These are phyloP conservation scores for Hyposoter didymator DNA, from an alignment of 2,888 invertebrate genomes.

Conservation along the genomic window DNA sequence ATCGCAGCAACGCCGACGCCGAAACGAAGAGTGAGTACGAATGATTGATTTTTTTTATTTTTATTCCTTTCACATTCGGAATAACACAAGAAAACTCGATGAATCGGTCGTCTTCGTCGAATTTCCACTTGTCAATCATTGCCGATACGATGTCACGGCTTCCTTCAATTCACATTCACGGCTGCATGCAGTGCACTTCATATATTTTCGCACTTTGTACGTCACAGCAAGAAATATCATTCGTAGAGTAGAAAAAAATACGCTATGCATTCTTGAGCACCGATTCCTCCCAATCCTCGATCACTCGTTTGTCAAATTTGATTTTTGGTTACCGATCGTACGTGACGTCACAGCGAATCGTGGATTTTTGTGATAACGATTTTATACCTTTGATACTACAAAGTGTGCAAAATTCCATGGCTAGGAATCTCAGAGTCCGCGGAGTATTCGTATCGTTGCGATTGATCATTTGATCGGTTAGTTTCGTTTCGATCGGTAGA, in stretches of 20 bases:
- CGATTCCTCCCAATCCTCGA: conserved; percentile 36
- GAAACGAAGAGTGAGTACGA: conserved; percentile 71
- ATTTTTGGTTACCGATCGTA: conserved; percentile 53
- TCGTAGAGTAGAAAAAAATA: conserved; percentile 41
- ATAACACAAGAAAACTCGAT: conserved; percentile 50
- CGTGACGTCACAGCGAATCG: conserved; percentile 65
- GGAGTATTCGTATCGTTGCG: not conserved
- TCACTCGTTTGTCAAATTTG: conserved; percentile 29
- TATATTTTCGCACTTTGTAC: conserved; percentile 10
- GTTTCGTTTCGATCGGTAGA: conserved; percentile 6
- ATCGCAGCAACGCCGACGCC: conserved; percentile 57
- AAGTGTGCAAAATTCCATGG: not conserved
- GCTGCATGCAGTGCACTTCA: conserved; percentile 62
- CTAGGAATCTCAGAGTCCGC: not conserved
- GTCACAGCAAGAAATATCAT: conserved; percentile 35
- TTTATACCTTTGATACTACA: not conserved
- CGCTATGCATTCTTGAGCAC: conserved; percentile 33
- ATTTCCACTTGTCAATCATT: conserved; percentile 18
- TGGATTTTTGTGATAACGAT: conserved; percentile 16
- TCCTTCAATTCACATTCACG: conserved; percentile 48
- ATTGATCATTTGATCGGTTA: conserved; percentile 1
- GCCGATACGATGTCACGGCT: conserved; percentile 48
- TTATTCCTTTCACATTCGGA: not conserved
- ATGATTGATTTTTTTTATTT: not conserved
- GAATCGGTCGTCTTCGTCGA: conserved; percentile 63